Conservation (phyloP, 2,797 vertebrate species). For the Telmatherina bonti region DNA sequence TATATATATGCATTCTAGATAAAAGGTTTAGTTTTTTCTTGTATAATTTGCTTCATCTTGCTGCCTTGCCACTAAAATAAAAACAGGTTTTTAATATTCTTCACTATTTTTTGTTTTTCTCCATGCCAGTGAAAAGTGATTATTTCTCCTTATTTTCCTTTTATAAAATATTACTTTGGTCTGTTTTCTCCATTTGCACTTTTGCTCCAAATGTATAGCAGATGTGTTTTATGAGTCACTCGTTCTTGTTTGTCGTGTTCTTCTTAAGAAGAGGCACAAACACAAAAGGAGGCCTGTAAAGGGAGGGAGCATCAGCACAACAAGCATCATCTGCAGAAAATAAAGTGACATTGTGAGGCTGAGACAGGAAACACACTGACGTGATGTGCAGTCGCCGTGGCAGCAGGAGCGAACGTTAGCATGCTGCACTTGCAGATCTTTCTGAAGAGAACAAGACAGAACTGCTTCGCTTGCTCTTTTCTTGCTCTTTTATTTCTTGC, state of each 20-base stretch:
- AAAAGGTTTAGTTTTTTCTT: too few species aligned
- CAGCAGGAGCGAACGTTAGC: constrained; percentile 71
- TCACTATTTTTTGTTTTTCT: too few species aligned
- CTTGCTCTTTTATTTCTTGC: constrained; percentile 40
- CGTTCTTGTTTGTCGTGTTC: constrained; percentile 1
- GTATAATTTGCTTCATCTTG: too few species aligned
- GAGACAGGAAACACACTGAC: constrained; percentile 64
- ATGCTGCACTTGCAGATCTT: constrained; percentile 66
- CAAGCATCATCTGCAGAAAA: constrained; percentile 32
- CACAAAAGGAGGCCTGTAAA: neutral
- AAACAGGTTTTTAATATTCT: too few species aligned
- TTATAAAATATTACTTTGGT: neutral
- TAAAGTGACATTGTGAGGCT: constrained; percentile 29
- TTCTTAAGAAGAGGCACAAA: constrained; percentile 31
- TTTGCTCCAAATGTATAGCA: constrained; percentile 38
- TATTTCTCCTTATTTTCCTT: neutral
- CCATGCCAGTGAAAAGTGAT: too few species aligned
- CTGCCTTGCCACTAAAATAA: too few species aligned
- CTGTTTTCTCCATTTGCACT: constrained; percentile 21
- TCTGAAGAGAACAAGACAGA: too few species aligned
- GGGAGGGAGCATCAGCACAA: constrained; percentile 44
- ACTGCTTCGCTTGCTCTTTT: constrained; percentile 72
- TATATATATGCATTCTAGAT: too few species aligned
- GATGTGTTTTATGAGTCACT: constrained; percentile 36
- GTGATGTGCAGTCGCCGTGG: constrained; percentile 62